Evolutionary conservation across 1,140 invertebrate species (phyloP).

Genomic region (Metopolophium dirhodum): DNA sequence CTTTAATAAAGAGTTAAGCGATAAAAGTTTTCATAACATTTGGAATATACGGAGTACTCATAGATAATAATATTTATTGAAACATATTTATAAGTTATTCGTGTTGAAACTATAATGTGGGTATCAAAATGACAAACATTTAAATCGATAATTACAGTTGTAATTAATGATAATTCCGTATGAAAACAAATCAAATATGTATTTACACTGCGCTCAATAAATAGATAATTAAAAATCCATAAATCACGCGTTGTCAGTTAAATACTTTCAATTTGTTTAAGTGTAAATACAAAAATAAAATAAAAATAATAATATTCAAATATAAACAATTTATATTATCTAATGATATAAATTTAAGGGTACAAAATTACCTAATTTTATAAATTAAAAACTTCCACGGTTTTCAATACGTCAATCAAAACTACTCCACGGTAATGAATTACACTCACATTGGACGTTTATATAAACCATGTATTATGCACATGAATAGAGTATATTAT

Average conservation of each 20-base stretch:
- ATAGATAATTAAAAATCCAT: not conserved
- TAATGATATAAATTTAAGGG: not conserved
- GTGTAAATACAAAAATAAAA: no score
- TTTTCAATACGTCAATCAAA: conserved; percentile 17
- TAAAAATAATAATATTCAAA: not conserved
- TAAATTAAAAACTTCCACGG: not conserved
- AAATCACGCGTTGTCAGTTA: not conserved
- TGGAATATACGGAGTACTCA: no score
- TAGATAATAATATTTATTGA: no score
- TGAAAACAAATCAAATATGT: not conserved
- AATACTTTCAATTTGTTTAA: not conserved
- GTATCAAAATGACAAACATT: not conserved
- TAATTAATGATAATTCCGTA: not conserved
- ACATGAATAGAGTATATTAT: not conserved
- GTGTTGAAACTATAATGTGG: not conserved
- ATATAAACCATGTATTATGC: conserved; percentile 17
- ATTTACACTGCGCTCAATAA: not conserved
- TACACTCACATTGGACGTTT: not conserved
- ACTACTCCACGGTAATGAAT: not conserved
- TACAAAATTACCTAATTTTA: not conserved
- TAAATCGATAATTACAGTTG: not conserved
- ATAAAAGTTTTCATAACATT: no score
- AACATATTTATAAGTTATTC: no score
- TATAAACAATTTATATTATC: not conserved
- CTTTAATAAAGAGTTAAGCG: no score